These are phyloP conservation scores for Archips xylosteana DNA, from an alignment of 2,888 invertebrate species.

Conservation along the genomic window DNA sequence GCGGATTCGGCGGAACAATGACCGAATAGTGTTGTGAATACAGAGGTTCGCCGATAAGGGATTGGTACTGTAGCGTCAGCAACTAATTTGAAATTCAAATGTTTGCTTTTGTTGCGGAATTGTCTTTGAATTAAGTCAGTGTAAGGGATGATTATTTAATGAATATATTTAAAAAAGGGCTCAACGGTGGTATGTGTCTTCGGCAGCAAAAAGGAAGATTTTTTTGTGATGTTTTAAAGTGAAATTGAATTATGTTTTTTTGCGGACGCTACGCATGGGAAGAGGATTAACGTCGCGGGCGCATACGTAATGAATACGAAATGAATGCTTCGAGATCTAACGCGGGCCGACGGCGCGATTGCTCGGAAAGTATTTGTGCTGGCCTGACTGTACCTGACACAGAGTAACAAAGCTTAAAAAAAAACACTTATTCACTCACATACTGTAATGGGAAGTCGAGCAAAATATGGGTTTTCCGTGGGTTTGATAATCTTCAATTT, in stretches of 20 bases:
- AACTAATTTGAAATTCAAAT: conserved; percentile 49
- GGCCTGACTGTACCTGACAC: conserved; percentile 40
- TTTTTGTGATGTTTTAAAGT: conserved; percentile 17
- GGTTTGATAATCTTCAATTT: too few species aligned
- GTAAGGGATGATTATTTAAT: conserved; percentile 4
- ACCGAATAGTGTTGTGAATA: conserved; percentile 54
- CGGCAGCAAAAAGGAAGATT: neutral
- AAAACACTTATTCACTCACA: too few species aligned
- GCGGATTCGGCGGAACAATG: conserved; percentile 66
- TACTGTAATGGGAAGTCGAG: too few species aligned
- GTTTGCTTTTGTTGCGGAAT: conserved; percentile 14
- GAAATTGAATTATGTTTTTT: conserved; percentile 46
- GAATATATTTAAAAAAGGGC: neutral
- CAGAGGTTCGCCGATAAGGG: conserved; percentile 66
- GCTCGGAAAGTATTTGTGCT: conserved; percentile 64
- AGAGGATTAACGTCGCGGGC: conserved; percentile 71
- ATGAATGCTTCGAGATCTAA: conserved; percentile 77
- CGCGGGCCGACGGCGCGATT: conserved; percentile 74
- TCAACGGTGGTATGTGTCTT: neutral
- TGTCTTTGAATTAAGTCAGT: conserved; percentile 12
- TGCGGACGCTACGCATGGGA: conserved; percentile 66
- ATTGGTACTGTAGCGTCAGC: conserved; percentile 63
- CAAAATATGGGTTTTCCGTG: too few species aligned
- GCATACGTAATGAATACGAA: conserved; percentile 80
- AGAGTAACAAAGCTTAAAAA: neutral